Evolutionary conservation across 2,888 invertebrate genomes (phyloP).

Genomic region (Girardia tigrina): DNA sequence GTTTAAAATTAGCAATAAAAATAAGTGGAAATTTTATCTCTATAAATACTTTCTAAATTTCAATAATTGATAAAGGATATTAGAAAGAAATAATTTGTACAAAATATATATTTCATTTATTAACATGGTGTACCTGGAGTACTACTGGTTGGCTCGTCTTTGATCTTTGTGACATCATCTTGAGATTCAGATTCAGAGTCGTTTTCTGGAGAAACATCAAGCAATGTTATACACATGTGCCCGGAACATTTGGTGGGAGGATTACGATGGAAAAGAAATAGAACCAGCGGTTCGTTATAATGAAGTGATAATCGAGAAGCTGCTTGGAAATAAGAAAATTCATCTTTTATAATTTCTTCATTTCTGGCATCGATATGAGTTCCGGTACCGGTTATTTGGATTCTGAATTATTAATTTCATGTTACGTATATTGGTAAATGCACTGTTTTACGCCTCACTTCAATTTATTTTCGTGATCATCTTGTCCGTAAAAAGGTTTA

Average conservation of each 20-base stretch:
- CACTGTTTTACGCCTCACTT: too few species aligned
- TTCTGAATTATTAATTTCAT: neutral
- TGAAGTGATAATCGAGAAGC: neutral
- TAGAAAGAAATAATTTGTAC: too few species aligned
- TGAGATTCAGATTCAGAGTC: neutral
- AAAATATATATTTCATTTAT: neutral
- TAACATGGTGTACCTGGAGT: neutral
- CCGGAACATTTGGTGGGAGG: slow-evolving; percentile 12
- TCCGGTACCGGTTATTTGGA: neutral
- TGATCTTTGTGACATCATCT: neutral
- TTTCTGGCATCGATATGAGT: neutral
- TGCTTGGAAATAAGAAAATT: neutral
- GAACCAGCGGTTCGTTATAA: neutral
- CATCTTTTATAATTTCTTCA: slow-evolving; percentile 9
- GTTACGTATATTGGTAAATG: too few species aligned
- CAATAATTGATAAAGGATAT: too few species aligned
- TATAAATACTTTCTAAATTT: too few species aligned
- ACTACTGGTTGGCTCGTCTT: neutral
- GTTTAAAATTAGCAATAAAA: too few species aligned
- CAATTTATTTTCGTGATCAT: neutral
- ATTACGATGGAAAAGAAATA: neutral
- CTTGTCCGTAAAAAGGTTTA: slow-evolving; percentile 14
- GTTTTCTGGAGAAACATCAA: neutral
- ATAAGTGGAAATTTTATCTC: too few species aligned
- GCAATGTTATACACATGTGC: slow-evolving; percentile 12